Base-by-base conservation (phyloP, 1,140 invertebrate genomes). In the Antheraea mylitta region DNA sequence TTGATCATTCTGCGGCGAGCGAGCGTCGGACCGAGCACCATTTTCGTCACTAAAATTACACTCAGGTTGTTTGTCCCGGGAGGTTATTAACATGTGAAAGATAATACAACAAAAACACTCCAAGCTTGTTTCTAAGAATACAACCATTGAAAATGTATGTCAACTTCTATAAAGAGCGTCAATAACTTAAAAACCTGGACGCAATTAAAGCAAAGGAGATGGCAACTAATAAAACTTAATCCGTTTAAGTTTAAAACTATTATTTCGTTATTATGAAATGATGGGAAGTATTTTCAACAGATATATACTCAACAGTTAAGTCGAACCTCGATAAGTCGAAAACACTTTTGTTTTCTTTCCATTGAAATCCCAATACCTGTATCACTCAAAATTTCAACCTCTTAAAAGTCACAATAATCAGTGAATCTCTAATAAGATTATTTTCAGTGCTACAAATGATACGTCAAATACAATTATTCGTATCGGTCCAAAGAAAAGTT, bases 11-110 rank as follows among this genome's bases (percentile, higher is more conserved):
- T 67, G 67, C 66, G 66, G 73, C 79, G 70, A 76, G 79, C 79
- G 82, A 18, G 58, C 58, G 18, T 42, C 58, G 10, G 83, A 85
- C 85, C 79, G 80, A 85, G 78, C 67, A 80, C 79, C 82, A 84
- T 86, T 79, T 82, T 82, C 70, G 75, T 75, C 67, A 79, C 85
- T 83, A 87, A 83, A 89, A 86, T 87, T 85, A 75, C 59, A 64
- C 58, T 48, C 18, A 64, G 60, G 66, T 70, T 74, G 72, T 73
- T 76, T 72, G 80, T 78, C 70, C 65, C 70, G 74, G 76, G 80
- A 81, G 85, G 82, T 88, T 88, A 85, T 82, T 83, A 87, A 83
- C 86, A 88, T 75, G 76, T 42, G 60, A 64, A 62, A 62, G 69
- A 72, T 76, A 68, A 72, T 3, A 42, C 38, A 72, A 74, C 22